Evolutionary conservation across 30 jellyfish, hydroid and myxozoan species (phyloP).

Genomic region (Calvadosia cruxmelitensis): DNA sequence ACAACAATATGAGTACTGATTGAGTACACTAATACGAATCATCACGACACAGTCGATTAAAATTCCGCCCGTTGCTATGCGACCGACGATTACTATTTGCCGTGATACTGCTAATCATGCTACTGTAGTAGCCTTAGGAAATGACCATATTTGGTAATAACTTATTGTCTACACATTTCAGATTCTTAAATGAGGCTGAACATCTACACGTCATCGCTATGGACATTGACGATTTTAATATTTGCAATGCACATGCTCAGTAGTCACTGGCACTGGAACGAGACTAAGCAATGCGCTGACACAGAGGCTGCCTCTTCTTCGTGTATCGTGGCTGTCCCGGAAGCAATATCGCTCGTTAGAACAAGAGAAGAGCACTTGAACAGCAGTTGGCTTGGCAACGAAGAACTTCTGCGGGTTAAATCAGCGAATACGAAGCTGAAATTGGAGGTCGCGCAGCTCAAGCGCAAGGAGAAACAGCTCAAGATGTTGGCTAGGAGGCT

Average conservation of each 20-base stretch:
- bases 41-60: too few relatives aligned
- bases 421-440: background rate
- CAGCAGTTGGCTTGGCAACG: background rate
- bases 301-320: background rate
- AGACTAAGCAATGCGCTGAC: background rate
- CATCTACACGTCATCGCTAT: slow-evolving; percentile 30
- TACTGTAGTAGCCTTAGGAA: too few relatives aligned
- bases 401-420: background rate
- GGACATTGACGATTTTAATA: slow-evolving; percentile 43
- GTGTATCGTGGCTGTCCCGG: background rate
- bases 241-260: slow-evolving; percentile 33
- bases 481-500: slow-evolving; percentile 70
- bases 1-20: too few relatives aligned
- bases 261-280: slow-evolving; percentile 24
- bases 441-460: background rate
- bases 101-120: too few relatives aligned
- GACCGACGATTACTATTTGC: too few relatives aligned
- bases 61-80: too few relatives aligned
- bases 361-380: too few relatives aligned
- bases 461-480: slow-evolving; percentile 27
- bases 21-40: too few relatives aligned
- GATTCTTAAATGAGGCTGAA: slow-evolving; percentile 66
- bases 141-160: too few relatives aligned
- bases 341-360: too few relatives aligned
- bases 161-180: too few relatives aligned